phyloP scores from a whole-genome alignment of 1,140 invertebrate species.

The Agrilus planipennis region DNA sequence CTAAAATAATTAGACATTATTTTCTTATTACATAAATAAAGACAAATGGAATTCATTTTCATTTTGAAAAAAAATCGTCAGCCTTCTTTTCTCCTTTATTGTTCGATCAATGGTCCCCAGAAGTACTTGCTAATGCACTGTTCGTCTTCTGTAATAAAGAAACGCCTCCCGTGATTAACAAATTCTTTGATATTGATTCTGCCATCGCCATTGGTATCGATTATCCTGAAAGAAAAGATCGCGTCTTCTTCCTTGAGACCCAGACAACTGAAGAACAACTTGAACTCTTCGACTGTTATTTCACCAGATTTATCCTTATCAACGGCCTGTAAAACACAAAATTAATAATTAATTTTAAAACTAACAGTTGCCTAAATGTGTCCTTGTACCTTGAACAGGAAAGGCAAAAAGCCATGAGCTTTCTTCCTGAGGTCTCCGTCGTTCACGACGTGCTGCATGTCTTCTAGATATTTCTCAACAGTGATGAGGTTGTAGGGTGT shows the following conservation, averaged over 20 bases:
- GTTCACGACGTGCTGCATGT: slow-evolving; percentile 69
- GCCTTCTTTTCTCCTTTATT: too few species aligned
- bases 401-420: slow-evolving; percentile 63
- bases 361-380: not conserved
- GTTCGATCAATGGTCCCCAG: slow-evolving; percentile 60
- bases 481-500: slow-evolving; percentile 67
- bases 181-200: slow-evolving; percentile 65
- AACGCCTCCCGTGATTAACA: slow-evolving; percentile 63
- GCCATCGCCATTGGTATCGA: slow-evolving; percentile 66
- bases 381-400: slow-evolving; percentile 57
- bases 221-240: slow-evolving; percentile 58
- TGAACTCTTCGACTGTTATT: slow-evolving; percentile 69
- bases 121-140: slow-evolving; percentile 67
- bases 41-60: too few species aligned
- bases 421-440: slow-evolving; percentile 58
- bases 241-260: slow-evolving; percentile 61
- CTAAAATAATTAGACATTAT: too few species aligned
- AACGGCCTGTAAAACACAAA: slow-evolving; percentile 48
- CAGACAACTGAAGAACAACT: slow-evolving; percentile 68
- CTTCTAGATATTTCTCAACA: slow-evolving; percentile 64
- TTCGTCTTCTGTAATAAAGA: slow-evolving; percentile 65
- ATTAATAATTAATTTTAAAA: not conserved
- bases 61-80: too few species aligned
- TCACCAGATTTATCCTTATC: slow-evolving; percentile 66
- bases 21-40: too few species aligned